A percentile compares a stretch with the other conserved stretches of the same genome.
These are phyloP conservation scores for Oscheius onirici DNA, from an alignment of 2,888 invertebrate genomes.

Conservation along the genomic window DNA sequence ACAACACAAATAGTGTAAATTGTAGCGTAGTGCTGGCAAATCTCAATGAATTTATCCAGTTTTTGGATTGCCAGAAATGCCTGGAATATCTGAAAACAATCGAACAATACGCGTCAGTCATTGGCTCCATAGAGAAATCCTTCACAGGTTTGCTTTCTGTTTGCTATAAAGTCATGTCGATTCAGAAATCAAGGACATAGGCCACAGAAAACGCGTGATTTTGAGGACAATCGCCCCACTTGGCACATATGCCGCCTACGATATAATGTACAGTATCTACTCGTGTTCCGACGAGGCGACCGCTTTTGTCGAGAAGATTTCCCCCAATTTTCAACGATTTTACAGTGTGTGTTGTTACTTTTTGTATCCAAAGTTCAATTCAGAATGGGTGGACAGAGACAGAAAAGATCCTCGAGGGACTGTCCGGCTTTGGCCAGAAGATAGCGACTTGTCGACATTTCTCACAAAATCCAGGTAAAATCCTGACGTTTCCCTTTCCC, in stretches of 20 bases:
- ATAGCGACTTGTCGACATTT: background rate
- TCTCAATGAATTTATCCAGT: slow-evolving; percentile 33
- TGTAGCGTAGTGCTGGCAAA: slow-evolving; percentile 34
- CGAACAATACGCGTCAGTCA: slow-evolving; percentile 20
- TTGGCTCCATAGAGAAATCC: slow-evolving; percentile 10
- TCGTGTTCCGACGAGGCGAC: slow-evolving; percentile 15
- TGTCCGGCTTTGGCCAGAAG: background rate
- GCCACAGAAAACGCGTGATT: slow-evolving; percentile 6
- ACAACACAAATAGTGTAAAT: background rate
- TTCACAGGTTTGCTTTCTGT: slow-evolving; percentile 11
- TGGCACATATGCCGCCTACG: slow-evolving; percentile 31
- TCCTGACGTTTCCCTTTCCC: background rate
- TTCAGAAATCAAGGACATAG: background rate
- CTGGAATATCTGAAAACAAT: slow-evolving; percentile 27
- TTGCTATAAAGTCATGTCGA: background rate
- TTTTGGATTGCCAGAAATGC: slow-evolving; percentile 20
- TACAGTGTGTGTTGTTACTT: slow-evolving; percentile 30
- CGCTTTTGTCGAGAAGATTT: slow-evolving; percentile 34
- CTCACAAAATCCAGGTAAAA: background rate
- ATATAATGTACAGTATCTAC: slow-evolving; percentile 37
- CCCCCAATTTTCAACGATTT: slow-evolving; percentile 30
- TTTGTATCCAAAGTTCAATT: background rate
- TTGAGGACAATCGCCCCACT: slow-evolving; percentile 40
- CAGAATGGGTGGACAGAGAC: background rate
- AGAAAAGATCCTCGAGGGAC: background rate